Percentiles rank a stretch among this genome's conserved stretches.
phyloP scores from a whole-genome alignment of 2,113 vertebrate genomes.

The Melanerpes formicivorus region DNA sequence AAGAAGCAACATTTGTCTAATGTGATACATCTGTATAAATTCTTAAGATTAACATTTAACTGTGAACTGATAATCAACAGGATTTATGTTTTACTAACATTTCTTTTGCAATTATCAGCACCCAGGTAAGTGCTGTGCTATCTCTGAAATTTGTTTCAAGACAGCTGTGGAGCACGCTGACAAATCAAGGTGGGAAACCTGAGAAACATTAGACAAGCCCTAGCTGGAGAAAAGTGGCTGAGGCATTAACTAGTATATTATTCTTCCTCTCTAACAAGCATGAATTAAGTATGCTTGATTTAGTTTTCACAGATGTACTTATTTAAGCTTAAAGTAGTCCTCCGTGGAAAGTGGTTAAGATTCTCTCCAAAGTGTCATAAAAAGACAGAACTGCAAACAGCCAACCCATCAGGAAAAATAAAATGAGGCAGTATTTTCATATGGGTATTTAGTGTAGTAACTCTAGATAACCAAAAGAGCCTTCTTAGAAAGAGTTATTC shows the following conservation, averaged over 20 bases:
- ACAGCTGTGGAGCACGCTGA: neutral
- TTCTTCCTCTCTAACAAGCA: neutral
- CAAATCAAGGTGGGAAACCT: neutral
- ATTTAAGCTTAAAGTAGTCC: neutral
- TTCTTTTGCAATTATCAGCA: neutral
- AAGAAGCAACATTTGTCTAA: conserved; percentile 9
- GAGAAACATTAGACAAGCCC: neutral
- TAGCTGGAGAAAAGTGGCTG: neutral
- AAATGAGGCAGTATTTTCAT: neutral
- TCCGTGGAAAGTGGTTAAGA: neutral
- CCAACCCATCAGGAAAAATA: neutral
- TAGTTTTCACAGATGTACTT: neutral
- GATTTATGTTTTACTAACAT: neutral
- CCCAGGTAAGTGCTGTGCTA: neutral
- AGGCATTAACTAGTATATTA: neutral
- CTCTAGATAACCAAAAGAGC: neutral
- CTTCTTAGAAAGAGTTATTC: neutral
- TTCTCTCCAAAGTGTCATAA: neutral
- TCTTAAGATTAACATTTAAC: neutral
- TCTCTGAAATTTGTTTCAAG: neutral
- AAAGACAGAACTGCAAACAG: neutral
- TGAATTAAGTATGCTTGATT: neutral
- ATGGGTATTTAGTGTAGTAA: neutral
- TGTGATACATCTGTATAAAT: neutral
- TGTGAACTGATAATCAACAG: neutral